Conservation (phyloP, 2,888 invertebrate species). For the Perithous albicinctus region DNA sequence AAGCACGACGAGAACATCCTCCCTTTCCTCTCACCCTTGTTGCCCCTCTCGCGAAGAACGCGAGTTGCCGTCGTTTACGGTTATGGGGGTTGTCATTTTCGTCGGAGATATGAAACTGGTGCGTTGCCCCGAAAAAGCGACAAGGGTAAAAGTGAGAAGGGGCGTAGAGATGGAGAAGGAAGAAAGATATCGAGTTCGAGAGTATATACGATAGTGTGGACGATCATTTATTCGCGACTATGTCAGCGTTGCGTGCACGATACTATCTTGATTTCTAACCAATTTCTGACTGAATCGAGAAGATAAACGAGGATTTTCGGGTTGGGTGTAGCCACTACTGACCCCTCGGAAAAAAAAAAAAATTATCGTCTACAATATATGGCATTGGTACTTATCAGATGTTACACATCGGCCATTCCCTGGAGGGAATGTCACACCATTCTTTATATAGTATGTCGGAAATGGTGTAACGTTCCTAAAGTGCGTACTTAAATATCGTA, state of each 20-base stretch:
- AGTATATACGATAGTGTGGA: constrained; percentile 46
- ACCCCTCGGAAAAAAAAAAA: no score
- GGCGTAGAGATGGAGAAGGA: constrained; percentile 55
- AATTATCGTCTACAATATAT: constrained; percentile 6
- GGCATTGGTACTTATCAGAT: constrained; percentile 8
- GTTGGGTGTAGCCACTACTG: not conserved
- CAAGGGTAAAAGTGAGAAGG: constrained; percentile 11
- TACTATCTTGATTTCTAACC: constrained; percentile 61
- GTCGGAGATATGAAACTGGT: constrained; percentile 47
- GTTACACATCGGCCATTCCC: not conserved
- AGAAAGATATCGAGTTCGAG: constrained; percentile 61
- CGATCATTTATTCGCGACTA: constrained; percentile 58
- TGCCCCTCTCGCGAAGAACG: constrained; percentile 21
- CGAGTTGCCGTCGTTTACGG: constrained; percentile 51
- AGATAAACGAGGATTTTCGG: constrained; percentile 51
- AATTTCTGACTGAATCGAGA: constrained; percentile 46
- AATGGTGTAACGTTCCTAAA: not conserved
- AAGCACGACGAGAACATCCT: constrained; percentile 47
- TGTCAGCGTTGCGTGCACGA: constrained; percentile 39
- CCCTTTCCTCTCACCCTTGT: constrained; percentile 5
- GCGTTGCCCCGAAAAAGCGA: constrained; percentile 16
- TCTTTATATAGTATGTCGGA: no score
- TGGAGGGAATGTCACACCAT: no score
- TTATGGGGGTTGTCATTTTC: constrained; percentile 59
- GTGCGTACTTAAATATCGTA: not conserved